A percentile compares a stretch with the other conserved stretches of the same genome.
phyloP scores from a whole-genome alignment of 2,888 invertebrate genomes.

The Drosophila glabriapex region DNA sequence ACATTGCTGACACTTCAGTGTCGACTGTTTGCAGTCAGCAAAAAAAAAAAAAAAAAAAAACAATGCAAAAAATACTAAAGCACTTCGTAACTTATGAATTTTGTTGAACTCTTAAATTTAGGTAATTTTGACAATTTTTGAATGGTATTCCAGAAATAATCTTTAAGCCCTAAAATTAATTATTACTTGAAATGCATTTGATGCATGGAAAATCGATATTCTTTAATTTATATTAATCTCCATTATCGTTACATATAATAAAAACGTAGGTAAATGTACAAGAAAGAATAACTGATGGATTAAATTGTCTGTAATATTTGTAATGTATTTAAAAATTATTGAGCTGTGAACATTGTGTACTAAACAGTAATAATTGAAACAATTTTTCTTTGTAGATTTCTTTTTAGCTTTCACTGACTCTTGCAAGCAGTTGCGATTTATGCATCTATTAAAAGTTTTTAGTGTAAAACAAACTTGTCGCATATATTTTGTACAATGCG shows the following conservation, averaged over 20 bases:
- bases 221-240: background rate
- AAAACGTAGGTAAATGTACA: no score
- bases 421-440: no score
- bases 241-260: background rate
- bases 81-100: background rate
- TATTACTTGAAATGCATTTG: no score
- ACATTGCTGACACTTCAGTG: constrained; percentile 50
- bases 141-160: background rate
- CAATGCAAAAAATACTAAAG: background rate
- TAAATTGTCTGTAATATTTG: background rate
- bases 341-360: background rate
- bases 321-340: background rate
- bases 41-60: constrained; percentile 15
- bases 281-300: background rate
- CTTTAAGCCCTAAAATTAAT: background rate
- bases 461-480: constrained; percentile 1
- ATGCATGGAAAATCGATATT: background rate
- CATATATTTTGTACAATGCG: constrained; percentile 20
- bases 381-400: background rate
- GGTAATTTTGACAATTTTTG: background rate
- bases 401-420: background rate
- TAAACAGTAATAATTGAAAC: background rate
- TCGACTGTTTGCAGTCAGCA: constrained; percentile 18
- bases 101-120: background rate
- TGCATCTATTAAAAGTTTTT: constrained; percentile 1